These are phyloP conservation scores for Ceratoteleas bidentatus DNA, from an alignment of 1,140 invertebrate genomes.

Conservation along the genomic window DNA sequence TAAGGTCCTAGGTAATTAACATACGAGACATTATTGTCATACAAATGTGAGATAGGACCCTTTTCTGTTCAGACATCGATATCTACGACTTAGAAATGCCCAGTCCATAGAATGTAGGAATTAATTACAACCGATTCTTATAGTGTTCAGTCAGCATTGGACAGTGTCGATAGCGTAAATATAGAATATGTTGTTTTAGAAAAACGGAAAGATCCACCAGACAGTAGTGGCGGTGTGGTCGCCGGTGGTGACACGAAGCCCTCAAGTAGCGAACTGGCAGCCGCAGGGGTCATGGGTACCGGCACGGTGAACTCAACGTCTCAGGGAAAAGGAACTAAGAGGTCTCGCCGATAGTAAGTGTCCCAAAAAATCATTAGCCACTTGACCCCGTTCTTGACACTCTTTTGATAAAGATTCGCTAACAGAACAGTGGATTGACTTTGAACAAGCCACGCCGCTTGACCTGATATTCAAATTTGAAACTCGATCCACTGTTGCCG, in stretches of 20 bases:
- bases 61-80: no score
- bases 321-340: constrained; percentile 84
- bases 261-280: constrained; percentile 83
- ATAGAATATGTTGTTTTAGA: constrained; percentile 81
- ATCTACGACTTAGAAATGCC: no score
- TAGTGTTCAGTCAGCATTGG: constrained; percentile 40
- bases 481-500: constrained; percentile 38
- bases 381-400: no score
- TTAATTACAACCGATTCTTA: constrained; percentile 35
- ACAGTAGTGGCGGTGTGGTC: no score
- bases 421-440: not conserved
- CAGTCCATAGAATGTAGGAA: not conserved
- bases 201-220: no score
- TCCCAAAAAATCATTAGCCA: constrained; percentile 45
- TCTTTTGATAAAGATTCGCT: no score
- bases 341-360: constrained; percentile 90
- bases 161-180: constrained; percentile 66
- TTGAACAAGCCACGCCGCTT: not conserved
- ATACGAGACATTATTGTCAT: no score
- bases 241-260: constrained; percentile 87
- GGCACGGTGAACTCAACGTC: constrained; percentile 83
- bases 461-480: constrained; percentile 8
- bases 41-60: no score
- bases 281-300: constrained; percentile 79
- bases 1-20: no score